phyloP scores from a whole-genome alignment of 2,113 vertebrate genomes.

The Ptilorrhoa leucosticta region DNA sequence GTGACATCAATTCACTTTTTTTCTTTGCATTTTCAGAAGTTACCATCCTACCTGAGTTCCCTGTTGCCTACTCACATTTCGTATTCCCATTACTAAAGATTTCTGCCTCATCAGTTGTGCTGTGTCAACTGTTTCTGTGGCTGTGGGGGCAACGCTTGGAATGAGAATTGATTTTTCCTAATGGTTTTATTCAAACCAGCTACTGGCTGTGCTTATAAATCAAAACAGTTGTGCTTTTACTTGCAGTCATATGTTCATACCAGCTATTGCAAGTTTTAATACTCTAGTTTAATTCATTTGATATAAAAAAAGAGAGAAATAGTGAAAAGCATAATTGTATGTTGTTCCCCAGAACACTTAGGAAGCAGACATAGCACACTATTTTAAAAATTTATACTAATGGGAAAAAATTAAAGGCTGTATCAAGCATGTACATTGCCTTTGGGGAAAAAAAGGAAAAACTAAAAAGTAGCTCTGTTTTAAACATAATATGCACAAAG shows the following conservation, averaged over 20 bases:
- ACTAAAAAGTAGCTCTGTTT: neutral
- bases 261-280: neutral
- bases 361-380: neutral
- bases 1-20: neutral
- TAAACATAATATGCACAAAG: neutral
- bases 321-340: neutral
- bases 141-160: neutral
- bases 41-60: neutral
- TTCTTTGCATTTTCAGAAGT: neutral
- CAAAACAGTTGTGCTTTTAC: neutral
- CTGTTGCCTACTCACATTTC: neutral
- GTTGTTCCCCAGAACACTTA: neutral
- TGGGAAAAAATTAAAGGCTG: neutral
- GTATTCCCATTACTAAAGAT: neutral
- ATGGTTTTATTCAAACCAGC: neutral
- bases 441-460: neutral
- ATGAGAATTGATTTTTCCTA: neutral
- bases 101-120: neutral
- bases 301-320: neutral
- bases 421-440: neutral
- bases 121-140: neutral
- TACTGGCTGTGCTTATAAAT: neutral
- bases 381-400: neutral
- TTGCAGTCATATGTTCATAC: neutral
- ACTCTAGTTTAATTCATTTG: neutral